Conservation (phyloP, 2,113 vertebrate species). For the Megalops atlanticus region DNA sequence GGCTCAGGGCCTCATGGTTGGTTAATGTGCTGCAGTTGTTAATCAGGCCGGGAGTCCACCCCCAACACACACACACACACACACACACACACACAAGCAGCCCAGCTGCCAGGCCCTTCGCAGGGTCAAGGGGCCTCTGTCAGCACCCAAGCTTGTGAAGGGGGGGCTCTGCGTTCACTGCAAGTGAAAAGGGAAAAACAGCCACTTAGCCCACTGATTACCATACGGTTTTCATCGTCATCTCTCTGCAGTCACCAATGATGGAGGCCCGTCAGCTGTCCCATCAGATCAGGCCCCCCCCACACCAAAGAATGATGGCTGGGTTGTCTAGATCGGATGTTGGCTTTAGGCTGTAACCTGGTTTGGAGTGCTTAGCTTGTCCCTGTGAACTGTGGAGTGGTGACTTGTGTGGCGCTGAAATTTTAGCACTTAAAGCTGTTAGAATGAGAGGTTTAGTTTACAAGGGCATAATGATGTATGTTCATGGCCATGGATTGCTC, state of each 20-base stretch:
- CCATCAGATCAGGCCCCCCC: too few species aligned
- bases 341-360: not conserved
- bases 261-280: too few species aligned
- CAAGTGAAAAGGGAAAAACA: conserved; percentile 34
- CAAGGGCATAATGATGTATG: too few species aligned
- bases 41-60: conserved; percentile 45
- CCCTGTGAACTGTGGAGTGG: not conserved
- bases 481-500: too few species aligned
- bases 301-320: not conserved
- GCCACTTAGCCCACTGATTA: conserved; percentile 29
- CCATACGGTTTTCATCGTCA: conserved; percentile 19
- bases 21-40: conserved; percentile 51
- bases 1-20: conserved; percentile 40
- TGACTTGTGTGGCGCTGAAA: not conserved
- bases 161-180: conserved; percentile 32
- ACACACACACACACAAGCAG: conserved; percentile 29
- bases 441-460: not conserved
- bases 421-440: not conserved
- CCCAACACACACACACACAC: not conserved
- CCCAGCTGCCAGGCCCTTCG: conserved; percentile 45
- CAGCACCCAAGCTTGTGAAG: conserved; percentile 13
- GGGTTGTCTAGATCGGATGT: not conserved
- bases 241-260: too few species aligned
- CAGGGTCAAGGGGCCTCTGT: conserved; percentile 42
- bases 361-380: not conserved